Evolutionary conservation across 2,888 invertebrate species (phyloP).

Genomic region (Dryobota labecula): DNA sequence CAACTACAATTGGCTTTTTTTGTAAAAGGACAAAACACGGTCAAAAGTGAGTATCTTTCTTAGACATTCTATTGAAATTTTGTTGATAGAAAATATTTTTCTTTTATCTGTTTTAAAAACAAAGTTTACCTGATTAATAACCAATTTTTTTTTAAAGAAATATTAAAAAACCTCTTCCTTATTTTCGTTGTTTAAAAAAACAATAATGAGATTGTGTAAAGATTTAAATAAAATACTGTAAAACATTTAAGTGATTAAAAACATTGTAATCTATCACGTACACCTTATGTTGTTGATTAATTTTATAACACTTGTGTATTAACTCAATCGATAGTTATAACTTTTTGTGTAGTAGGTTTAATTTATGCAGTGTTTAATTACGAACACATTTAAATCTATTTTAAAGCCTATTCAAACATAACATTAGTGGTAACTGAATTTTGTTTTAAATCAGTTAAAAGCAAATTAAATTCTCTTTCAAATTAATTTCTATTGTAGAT

Average conservation of each 20-base stretch:
- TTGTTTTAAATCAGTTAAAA: conserved; percentile 10
- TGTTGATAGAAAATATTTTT: neutral
- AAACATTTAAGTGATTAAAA: neutral
- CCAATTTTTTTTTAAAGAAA: neutral
- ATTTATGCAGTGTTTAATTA: neutral
- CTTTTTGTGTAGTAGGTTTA: neutral
- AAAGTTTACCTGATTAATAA: neutral
- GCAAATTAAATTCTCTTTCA: neutral
- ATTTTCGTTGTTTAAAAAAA: too few species aligned
- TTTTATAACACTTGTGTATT: neutral
- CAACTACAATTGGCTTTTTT: conserved; percentile 75
- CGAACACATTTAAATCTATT: neutral
- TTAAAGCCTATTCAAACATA: neutral
- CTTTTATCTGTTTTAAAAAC: conserved; percentile 23
- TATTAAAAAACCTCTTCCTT: too few species aligned
- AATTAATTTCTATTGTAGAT: conserved; percentile 71
- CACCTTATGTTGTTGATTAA: neutral
- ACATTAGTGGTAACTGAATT: neutral
- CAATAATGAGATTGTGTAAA: too few species aligned
- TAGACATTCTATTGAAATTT: neutral
- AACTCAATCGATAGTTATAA: neutral
- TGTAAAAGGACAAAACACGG: conserved; percentile 76
- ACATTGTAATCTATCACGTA: neutral
- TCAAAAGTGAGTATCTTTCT: conserved; percentile 78
- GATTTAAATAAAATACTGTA: neutral